Evolutionary conservation across 1,140 invertebrate genomes (phyloP).

Genomic region (Reticulitermes speratus): DNA sequence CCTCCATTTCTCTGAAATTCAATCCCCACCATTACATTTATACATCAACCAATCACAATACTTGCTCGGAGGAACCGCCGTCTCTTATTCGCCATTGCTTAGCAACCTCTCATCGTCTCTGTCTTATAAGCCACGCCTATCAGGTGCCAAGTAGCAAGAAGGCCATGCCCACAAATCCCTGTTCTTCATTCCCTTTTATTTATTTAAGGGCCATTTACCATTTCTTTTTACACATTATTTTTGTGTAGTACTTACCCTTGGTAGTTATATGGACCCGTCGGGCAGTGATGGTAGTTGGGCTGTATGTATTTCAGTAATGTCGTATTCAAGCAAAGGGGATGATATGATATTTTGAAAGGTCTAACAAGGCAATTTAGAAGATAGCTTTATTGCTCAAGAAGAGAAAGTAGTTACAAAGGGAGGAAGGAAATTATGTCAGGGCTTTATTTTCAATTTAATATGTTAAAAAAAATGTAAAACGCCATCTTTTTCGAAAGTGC

Average conservation of each 20-base stretch:
- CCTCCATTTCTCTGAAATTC: not conserved
- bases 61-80: not conserved
- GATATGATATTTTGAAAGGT: not conserved
- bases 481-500: not conserved
- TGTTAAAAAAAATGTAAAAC: not conserved
- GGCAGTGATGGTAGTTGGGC: too few species aligned
- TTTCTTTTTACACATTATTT: not conserved
- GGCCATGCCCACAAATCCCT: not conserved
- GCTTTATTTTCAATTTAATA: not conserved
- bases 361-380: not conserved
- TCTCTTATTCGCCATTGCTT: not conserved
- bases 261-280: not conserved
- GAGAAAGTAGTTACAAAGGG: not conserved
- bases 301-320: not conserved
- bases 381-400: not conserved
- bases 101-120: not conserved
- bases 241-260: not conserved
- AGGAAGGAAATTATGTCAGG: not conserved
- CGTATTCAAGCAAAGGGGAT: not conserved
- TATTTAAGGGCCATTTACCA: not conserved
- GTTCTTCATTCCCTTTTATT: conserved; percentile 4
- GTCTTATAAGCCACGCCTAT: not conserved
- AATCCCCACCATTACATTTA: not conserved
- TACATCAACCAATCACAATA: not conserved
- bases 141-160: not conserved